Evolutionary conservation across 2,113 vertebrate species (phyloP).

Genomic region (Pangasianodon gigas): DNA sequence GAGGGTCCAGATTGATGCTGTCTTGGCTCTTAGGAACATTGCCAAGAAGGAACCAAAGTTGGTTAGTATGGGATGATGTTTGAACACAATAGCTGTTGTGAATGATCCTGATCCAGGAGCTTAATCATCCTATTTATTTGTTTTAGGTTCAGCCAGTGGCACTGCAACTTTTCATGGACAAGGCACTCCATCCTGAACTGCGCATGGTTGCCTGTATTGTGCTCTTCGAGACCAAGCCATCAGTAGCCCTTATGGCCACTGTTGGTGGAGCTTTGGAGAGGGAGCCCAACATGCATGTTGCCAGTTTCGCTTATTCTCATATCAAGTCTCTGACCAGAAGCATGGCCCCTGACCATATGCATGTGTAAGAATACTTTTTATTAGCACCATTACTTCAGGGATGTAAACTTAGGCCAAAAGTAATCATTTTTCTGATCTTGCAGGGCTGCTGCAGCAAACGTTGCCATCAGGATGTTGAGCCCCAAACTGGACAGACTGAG

Average conservation of each 20-base stretch:
- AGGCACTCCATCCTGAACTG: slow-evolving; percentile 69
- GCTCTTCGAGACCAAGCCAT: slow-evolving; percentile 80
- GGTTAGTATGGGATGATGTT: slow-evolving; percentile 63
- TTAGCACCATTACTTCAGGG: neutral
- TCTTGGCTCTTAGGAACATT: slow-evolving; percentile 80
- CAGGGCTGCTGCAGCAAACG: slow-evolving; percentile 80
- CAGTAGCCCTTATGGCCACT: slow-evolving; percentile 68
- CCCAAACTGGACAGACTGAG: slow-evolving; percentile 70
- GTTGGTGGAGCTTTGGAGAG: slow-evolving; percentile 73
- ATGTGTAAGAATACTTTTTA: slow-evolving; percentile 73
- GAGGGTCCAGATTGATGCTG: slow-evolving; percentile 73
- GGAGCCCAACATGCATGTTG: slow-evolving; percentile 78
- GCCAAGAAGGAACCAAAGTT: slow-evolving; percentile 75
- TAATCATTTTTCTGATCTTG: slow-evolving; percentile 37
- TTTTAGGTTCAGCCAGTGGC: slow-evolving; percentile 78
- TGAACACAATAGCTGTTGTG: neutral
- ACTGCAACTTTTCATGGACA: slow-evolving; percentile 77
- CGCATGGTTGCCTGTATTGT: slow-evolving; percentile 79
- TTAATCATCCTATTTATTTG: slow-evolving; percentile 13
- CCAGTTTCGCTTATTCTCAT: slow-evolving; percentile 80
- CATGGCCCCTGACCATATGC: slow-evolving; percentile 59
- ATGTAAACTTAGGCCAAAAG: neutral
- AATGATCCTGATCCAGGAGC: neutral
- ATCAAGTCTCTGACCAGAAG: slow-evolving; percentile 80
- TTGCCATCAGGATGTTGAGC: slow-evolving; percentile 78